These are phyloP conservation scores for Fulica atra DNA, from an alignment of 2,113 vertebrate genomes.

Conservation along the genomic window DNA sequence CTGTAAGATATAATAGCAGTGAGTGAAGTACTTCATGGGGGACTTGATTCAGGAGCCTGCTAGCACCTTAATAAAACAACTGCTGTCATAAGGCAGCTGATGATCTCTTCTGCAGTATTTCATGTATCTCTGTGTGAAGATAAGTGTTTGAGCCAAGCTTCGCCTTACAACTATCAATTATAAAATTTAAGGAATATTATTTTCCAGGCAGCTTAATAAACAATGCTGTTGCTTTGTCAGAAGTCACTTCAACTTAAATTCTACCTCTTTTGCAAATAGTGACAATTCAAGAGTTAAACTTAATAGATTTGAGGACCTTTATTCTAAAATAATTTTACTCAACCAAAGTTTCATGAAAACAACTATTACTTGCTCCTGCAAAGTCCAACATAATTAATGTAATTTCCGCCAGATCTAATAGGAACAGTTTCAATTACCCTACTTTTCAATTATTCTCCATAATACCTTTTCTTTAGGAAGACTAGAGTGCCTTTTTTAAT, in stretches of 20 bases:
- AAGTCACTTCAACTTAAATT: not conserved
- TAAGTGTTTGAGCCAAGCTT: not conserved
- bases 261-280: not conserved
- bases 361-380: not conserved
- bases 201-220: not conserved
- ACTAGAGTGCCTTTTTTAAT: constrained; percentile 26
- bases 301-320: not conserved
- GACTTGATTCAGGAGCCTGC: not conserved
- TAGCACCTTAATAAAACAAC: not conserved
- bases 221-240: not conserved
- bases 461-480: constrained; percentile 15
- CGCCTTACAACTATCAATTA: not conserved
- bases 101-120: not conserved
- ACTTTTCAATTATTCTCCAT: constrained; percentile 32
- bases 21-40: not conserved
- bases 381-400: constrained; percentile 21
- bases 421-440: constrained; percentile 41
- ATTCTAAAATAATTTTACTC: not conserved
- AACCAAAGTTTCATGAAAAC: not conserved
- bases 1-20: not conserved
- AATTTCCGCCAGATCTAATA: constrained; percentile 19
- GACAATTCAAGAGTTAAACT: not conserved
- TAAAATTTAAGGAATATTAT: not conserved
- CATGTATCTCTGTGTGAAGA: not conserved
- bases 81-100: constrained; percentile 20